Percentiles rank a stretch among this genome's conserved stretches.
Conservation (phyloP, 2,113 vertebrate genomes). For the Verasper variegatus region DNA sequence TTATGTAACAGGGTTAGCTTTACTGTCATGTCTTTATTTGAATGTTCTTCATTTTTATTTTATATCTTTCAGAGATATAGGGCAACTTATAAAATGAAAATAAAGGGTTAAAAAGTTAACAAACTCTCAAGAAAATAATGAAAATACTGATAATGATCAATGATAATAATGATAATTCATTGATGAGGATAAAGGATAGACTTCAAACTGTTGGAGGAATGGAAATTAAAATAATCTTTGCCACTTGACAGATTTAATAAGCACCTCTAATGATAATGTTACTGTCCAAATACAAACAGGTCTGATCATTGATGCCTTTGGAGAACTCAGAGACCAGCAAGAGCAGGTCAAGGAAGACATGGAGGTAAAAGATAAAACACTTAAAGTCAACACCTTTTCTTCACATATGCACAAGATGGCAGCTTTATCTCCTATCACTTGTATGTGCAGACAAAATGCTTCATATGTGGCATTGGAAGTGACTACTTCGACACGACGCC, state of each 20-base stretch:
- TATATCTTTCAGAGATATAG: not conserved
- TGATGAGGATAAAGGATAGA: too few relatives aligned
- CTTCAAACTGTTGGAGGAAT: not conserved
- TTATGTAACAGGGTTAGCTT: not conserved
- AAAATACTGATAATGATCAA: not conserved
- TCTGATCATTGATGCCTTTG: conserved; percentile 91
- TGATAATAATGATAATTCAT: not conserved
- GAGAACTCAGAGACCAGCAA: conserved; percentile 90
- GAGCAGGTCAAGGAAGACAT: conserved; percentile 93
- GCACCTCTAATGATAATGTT: conserved; percentile 3
- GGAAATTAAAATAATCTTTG: not conserved
- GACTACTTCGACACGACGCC: conserved; percentile 95
- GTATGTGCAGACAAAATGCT: conserved; percentile 89
- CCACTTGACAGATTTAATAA: not conserved
- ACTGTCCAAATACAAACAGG: conserved; percentile 67
- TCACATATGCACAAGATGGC: not conserved
- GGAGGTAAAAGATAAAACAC: conserved; percentile 80
- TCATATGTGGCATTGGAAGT: conserved; percentile 93
- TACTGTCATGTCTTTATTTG: not conserved
- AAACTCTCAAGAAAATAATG: not conserved
- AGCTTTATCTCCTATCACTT: not conserved
- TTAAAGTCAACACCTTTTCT: not conserved
- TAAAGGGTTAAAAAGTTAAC: not conserved
- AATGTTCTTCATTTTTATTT: not conserved
- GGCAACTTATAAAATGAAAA: not conserved